These are phyloP conservation scores for Anastrepha obliqua DNA, from an alignment of 1,140 invertebrate genomes.

Conservation along the genomic window DNA sequence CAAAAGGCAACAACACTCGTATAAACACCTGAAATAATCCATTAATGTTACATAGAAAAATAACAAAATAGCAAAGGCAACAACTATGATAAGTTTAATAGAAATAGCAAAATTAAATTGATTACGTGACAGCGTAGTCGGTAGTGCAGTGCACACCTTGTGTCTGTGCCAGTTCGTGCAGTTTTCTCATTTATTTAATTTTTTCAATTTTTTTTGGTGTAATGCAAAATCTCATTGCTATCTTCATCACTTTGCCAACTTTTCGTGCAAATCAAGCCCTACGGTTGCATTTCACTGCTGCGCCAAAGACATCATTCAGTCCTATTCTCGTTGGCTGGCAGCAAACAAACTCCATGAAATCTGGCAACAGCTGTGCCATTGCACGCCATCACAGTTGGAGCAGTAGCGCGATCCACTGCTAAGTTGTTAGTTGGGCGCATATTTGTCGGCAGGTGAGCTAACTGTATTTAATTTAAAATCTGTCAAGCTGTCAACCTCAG, in stretches of 20 bases:
- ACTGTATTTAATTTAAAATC: conserved; percentile 47
- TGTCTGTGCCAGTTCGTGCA: background rate
- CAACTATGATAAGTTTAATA: background rate
- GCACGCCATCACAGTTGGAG: conserved; percentile 34
- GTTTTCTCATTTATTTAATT: background rate
- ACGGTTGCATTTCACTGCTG: background rate
- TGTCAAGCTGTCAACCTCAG: conserved; percentile 39
- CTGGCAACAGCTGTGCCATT: conserved; percentile 7
- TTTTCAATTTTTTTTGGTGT: background rate
- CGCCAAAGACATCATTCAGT: background rate
- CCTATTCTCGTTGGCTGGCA: background rate
- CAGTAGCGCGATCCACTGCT: background rate
- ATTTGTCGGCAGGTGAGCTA: background rate
- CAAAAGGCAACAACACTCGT: no score
- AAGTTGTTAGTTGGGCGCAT: background rate
- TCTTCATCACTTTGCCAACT: background rate
- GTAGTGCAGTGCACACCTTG: background rate
- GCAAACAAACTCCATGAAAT: background rate
- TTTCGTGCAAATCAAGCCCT: background rate
- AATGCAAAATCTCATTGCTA: background rate
- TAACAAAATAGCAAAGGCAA: background rate
- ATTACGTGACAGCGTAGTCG: background rate
- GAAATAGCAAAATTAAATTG: conserved; percentile 2
- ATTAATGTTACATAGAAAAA: background rate
- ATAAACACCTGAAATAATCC: background rate